Evolutionary conservation across 2,888 invertebrate species (phyloP), one percentile per base, ranked within the genome.

Genomic region (Boloria euphrosyne): DNA sequence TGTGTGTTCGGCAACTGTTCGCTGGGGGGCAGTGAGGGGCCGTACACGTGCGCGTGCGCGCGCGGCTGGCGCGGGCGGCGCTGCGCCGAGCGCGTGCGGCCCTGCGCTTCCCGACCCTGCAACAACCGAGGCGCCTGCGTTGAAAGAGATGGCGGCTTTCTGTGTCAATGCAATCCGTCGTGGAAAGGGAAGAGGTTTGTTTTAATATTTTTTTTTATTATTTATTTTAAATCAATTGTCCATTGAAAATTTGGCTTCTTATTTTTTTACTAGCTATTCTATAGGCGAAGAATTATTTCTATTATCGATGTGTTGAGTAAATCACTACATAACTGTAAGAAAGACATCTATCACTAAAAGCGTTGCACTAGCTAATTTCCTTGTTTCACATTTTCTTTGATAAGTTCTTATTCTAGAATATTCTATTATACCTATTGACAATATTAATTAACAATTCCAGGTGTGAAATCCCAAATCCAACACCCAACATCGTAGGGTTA

Each of bases 161-260:
- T 93, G 65, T 97, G 97, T 80, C 93, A 94, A 72, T 95, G 97
- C 79, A 95, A 96, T 78, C 95, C 95, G 0, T 96, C 96, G 87
- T 95, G 95, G 94, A 94, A 94, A 80, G 95, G 95, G 2, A 87
- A 88, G 66, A 84, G 91, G 90, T 90, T 62, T 53, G 69, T 27
- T 47, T 0, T n/a, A n/a, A n/a, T n/a, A n/a, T n/a, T n/a, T n/a
- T n/a, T n/a, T n/a, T n/a, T n/a, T n/a, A n/a, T n/a, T 22, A 22
- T 22, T 22, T 22, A 5, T 52, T 18, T 87, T 46, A 6, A 13
- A n/a, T n/a, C n/a, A n/a, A 3, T 27, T 13, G 16, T 13, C 27
- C 18, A 6, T 38, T 46, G 18, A 31, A 50, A 2, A 22, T 22
- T 22, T 22, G 22, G 22, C 7, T 10, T 38, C 2, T 2, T 10